Base-by-base conservation (phyloP, 2,113 vertebrate species). In the Anolis carolinensis region DNA sequence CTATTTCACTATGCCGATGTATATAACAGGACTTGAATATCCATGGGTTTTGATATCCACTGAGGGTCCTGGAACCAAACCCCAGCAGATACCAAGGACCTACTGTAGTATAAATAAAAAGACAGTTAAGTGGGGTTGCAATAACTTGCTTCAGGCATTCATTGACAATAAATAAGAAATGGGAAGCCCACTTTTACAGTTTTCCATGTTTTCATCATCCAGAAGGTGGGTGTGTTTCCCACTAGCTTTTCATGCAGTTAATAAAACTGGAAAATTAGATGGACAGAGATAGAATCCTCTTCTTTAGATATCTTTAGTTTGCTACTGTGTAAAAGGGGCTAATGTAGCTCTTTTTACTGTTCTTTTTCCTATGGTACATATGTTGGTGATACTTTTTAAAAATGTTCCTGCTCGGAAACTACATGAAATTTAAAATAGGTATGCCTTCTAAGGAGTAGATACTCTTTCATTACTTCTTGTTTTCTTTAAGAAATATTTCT, bases 401-500 rank as follows among this genome's bases (percentile, higher is more conserved):
- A 59, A 62, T 73, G 21, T 36, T 4, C 50, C 55, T 83, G 62
- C 20, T 0, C 0, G 14, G 55, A 77, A 79, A 80, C 68, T 0
- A 71, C 70, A 62, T 6, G 1, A 34, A 80, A 62, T 87, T 90
- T 87, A 65, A 77, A 20, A 36, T 36, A 0, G 0, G 21, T 76
- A 59, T 39, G 36, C 14, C 21, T 83, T 50, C 55, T 75, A 85
- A 65, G 5, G n/a, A 36, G 68, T 72, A 67, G 13, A 34, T 2
- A 77, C 73, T 62, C 2, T 18, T 23, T 87, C 82, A 82, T 74
- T 39, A 23, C 21, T 75, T 73, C 25, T 72, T 79, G 55, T 44
- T 39, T n/a, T 79, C 63, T 70, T 0, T 76, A 32, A 83, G 13
- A 50, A 0, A 79, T 80, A 83, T 89, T 70, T 70, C 87, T 76